Base-by-base conservation (phyloP, 2,888 invertebrate genomes). In the Exephanes ischioxanthus region DNA sequence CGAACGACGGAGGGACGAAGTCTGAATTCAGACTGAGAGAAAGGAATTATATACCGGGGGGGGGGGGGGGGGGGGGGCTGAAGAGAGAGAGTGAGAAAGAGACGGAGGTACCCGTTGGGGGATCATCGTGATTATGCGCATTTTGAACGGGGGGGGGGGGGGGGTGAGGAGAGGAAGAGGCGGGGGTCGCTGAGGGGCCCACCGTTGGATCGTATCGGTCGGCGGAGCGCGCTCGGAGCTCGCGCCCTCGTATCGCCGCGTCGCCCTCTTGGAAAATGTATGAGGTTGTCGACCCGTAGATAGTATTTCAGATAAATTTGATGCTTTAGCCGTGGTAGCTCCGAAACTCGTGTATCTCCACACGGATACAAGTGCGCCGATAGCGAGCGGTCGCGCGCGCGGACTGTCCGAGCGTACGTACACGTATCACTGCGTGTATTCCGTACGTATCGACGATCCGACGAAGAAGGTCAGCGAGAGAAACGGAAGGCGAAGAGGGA, bases 81-180 rank as follows among this genome's bases (percentile, higher is more conserved):
- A 51, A 63, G 80, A 55, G 80, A 67, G 73, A 67, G 67, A 55
- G 22, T 30, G 51, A 66, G 80, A 58, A 67, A 61, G 68, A 58
- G 14, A 53, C 37, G 16, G 70, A n/a, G 51, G 68, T 22, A 70
- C 58, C 37, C 80, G 72, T 84, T 81, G 80, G 73, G 75, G 80
- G 73, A 84, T 84, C 84, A 81, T 78, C 78, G 68, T 84, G 86
- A 86, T 86, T 86, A 86, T 86, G 84, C 84, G 84, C 84, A 86
- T 86, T 84, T 84, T 86, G 79, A 82, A 73, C 80, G 72, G 58
- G 68, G 73, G 58, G 68, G 75, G 61, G 73, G 58, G 68, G 75
- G 61, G 22, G 55, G 22, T 22, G 55, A 80, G 73, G 51, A 58
- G 79, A 33, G 48, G 14, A 63, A 61, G 83, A 51, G 72, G 79